A percentile compares a stretch with the other conserved stretches of the same genome.
Conservation (phyloP, 2,888 invertebrate species). For the Nomada goodeniana region DNA sequence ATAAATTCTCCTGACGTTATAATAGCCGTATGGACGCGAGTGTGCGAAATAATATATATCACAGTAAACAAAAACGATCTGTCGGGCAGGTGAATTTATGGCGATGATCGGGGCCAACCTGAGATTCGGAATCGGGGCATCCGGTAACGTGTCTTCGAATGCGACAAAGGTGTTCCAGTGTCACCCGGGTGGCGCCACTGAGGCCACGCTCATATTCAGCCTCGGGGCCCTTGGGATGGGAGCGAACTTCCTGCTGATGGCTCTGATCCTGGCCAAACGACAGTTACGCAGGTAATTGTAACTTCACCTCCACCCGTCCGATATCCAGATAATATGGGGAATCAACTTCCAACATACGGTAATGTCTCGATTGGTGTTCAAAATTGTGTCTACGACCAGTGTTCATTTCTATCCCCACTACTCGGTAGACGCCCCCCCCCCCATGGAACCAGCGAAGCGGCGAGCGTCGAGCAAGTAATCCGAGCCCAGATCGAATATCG, state of each 20-base stretch:
- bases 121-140: slow-evolving; percentile 89
- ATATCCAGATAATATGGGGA: too few species aligned
- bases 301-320: too few species aligned
- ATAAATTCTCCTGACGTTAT: too few species aligned
- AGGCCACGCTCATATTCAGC: slow-evolving; percentile 91
- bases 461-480: too few species aligned
- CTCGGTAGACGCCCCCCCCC: too few species aligned
- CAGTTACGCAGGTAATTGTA: slow-evolving; percentile 89
- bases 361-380: too few species aligned
- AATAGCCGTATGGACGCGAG: too few species aligned
- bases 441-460: too few species aligned
- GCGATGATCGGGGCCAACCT: slow-evolving; percentile 93
- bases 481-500: too few species aligned
- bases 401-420: too few species aligned
- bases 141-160: slow-evolving; percentile 88
- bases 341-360: too few species aligned
- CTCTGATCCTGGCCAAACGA: slow-evolving; percentile 91
- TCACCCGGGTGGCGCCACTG: slow-evolving; percentile 92
- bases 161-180: slow-evolving; percentile 91
- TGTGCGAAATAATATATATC: background rate
- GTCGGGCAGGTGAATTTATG: slow-evolving; percentile 88
- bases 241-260: slow-evolving; percentile 92
- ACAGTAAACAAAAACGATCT: background rate
- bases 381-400: too few species aligned
- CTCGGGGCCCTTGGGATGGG: slow-evolving; percentile 92